Conservation (phyloP, 2,113 vertebrate species). For the Elachura formosa region DNA sequence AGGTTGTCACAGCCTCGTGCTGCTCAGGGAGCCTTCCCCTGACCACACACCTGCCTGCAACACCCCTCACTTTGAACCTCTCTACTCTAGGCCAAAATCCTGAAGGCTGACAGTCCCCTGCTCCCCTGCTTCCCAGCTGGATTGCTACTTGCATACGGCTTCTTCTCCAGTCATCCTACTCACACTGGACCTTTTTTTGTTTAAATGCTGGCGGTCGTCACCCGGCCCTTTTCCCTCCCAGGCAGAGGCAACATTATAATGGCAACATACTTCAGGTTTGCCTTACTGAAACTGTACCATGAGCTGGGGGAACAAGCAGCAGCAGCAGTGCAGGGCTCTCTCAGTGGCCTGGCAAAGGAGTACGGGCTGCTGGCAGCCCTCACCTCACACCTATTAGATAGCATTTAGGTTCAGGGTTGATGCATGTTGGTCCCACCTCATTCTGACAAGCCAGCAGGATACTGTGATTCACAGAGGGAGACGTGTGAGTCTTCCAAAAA, state of each 20-base stretch:
- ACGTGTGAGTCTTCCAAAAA: conserved; percentile 5
- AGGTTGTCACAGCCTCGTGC: fast-evolving
- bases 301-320: not conserved
- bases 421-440: not conserved
- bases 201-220: not conserved
- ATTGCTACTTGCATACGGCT: not conserved
- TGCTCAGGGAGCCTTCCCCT: not conserved
- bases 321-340: not conserved
- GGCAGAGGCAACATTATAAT: not conserved
- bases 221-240: not conserved
- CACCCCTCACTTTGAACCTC: not conserved
- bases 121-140: not conserved
- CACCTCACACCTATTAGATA: not conserved
- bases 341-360: not conserved
- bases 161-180: not conserved
- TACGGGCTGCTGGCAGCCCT: not conserved
- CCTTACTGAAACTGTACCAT: not conserved
- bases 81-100: not conserved
- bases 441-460: conserved; percentile 31
- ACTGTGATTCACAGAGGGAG: conserved; percentile 34
- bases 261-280: not conserved
- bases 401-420: not conserved
- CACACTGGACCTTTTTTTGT: not conserved
- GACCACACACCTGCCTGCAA: not conserved
- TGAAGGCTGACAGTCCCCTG: fast-evolving